Conservation (phyloP, 2,113 vertebrate species). For the Sminthopsis crassicaudata region DNA sequence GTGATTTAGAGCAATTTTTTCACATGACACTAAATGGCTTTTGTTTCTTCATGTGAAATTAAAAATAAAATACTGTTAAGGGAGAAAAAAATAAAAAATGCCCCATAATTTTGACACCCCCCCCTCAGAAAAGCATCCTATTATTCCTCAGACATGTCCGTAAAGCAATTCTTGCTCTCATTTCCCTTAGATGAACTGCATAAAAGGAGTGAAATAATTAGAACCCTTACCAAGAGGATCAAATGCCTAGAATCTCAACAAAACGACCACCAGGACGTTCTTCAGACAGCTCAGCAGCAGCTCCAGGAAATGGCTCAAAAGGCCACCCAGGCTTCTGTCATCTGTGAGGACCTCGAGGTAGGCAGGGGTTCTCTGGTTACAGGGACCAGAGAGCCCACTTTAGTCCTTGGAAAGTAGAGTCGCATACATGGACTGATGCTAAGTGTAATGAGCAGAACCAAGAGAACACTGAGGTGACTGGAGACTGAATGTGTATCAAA, state of each 20-base stretch:
- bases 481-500: too few species aligned
- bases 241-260: conserved; percentile 81
- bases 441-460: too few species aligned
- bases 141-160: neutral
- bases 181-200: conserved; percentile 83
- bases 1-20: too few species aligned
- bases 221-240: conserved; percentile 80
- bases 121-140: neutral
- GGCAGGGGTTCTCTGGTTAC: neutral
- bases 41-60: too few species aligned
- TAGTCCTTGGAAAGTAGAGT: neutral
- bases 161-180: conserved; percentile 12
- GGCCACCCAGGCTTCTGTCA: conserved; percentile 74
- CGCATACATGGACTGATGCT: too few species aligned
- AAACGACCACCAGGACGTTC: conserved; percentile 65
- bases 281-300: conserved; percentile 81
- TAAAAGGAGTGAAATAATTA: conserved; percentile 84
- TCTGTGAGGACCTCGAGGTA: conserved; percentile 85
- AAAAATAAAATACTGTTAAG: too few species aligned
- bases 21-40: too few species aligned
- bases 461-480: too few species aligned
- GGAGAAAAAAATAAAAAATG: too few species aligned
- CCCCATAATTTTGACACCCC: neutral
- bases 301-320: conserved; percentile 82
- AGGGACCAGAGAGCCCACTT: too few species aligned